Percentiles rank a stretch among this genome's conserved stretches.
Evolutionary conservation across 92 coral and sea anemone genomes (phyloP).

Genomic region (Phenganax marumi): DNA sequence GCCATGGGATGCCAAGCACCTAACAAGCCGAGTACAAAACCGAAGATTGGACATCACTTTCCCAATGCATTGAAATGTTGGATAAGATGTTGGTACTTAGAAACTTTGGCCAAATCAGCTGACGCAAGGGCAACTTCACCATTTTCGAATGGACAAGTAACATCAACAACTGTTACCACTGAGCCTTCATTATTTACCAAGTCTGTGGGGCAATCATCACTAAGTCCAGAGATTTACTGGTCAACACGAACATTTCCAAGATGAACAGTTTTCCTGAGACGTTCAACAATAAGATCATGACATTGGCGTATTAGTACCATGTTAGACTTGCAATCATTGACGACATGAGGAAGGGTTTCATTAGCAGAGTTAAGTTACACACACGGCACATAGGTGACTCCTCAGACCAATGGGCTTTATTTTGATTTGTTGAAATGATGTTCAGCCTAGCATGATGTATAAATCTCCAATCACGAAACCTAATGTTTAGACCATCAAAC

Average conservation of each 20-base stretch:
- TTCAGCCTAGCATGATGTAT: slow-evolving; percentile 11
- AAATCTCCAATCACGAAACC: slow-evolving; percentile 12
- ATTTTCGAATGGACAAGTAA: slow-evolving; percentile 9
- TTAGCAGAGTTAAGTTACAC: not conserved
- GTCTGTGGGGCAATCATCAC: not conserved
- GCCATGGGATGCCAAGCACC: slow-evolving; percentile 11
- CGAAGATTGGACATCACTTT: not conserved
- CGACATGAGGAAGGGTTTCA: slow-evolving; percentile 6
- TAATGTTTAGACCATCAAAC: not conserved
- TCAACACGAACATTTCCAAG: not conserved
- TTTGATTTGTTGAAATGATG: not conserved
- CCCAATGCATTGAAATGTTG: not conserved
- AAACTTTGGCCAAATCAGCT: not conserved
- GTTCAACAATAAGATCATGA: not conserved
- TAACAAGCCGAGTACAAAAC: not conserved
- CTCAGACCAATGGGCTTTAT: not conserved
- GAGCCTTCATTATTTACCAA: not conserved
- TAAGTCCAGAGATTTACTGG: not conserved
- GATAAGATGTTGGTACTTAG: not conserved
- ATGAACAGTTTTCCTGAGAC: not conserved
- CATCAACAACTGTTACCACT: not conserved
- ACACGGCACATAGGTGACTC: not conserved
- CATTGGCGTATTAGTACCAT: not conserved
- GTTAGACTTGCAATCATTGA: not conserved
- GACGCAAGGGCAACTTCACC: not conserved